Percentiles rank a stretch among this genome's conserved stretches.
Evolutionary conservation across 2,888 invertebrate species (phyloP).

Genomic region (Drosophila anomalata): DNA sequence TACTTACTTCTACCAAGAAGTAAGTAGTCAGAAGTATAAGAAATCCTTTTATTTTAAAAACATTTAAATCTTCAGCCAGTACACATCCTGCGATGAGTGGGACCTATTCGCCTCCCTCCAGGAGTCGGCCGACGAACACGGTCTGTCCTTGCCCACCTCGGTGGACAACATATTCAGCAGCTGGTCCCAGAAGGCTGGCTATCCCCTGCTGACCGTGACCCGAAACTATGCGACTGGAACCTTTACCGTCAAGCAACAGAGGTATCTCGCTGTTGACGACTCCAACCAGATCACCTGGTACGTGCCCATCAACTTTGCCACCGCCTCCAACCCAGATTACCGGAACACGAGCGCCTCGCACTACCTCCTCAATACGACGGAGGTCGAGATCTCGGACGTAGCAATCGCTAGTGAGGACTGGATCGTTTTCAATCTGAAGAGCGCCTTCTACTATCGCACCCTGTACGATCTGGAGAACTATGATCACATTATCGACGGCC

Average conservation of each 20-base stretch:
- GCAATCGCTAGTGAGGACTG: slow-evolving; percentile 68
- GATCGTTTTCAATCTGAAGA: slow-evolving; percentile 82
- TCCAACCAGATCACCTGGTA: slow-evolving; percentile 68
- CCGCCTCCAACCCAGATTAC: slow-evolving; percentile 73
- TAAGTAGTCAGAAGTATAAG: slow-evolving; percentile 43
- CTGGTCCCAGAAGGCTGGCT: slow-evolving; percentile 87
- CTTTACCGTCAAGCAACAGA: slow-evolving; percentile 85
- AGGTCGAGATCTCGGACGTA: slow-evolving; percentile 27
- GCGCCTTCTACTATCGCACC: slow-evolving; percentile 86
- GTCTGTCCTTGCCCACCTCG: slow-evolving; percentile 71
- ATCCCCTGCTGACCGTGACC: slow-evolving; percentile 85
- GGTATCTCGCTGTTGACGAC: slow-evolving; percentile 57
- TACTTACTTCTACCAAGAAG: too few relatives aligned
- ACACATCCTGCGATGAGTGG: slow-evolving; percentile 71
- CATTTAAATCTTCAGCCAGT: slow-evolving; percentile 59
- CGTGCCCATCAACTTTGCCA: slow-evolving; percentile 81
- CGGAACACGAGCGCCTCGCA: slow-evolving; percentile 73
- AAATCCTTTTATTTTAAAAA: not conserved
- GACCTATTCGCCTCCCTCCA: slow-evolving; percentile 75
- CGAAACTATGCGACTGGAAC: slow-evolving; percentile 84
- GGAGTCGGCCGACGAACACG: slow-evolving; percentile 65
- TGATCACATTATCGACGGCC: slow-evolving; percentile 86
- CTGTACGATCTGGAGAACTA: slow-evolving; percentile 89
- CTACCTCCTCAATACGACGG: slow-evolving; percentile 61
- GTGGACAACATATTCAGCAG: slow-evolving; percentile 87